These are phyloP conservation scores for Heterotis niloticus DNA, from an alignment of 2,113 vertebrate species.

Conservation along the genomic window DNA sequence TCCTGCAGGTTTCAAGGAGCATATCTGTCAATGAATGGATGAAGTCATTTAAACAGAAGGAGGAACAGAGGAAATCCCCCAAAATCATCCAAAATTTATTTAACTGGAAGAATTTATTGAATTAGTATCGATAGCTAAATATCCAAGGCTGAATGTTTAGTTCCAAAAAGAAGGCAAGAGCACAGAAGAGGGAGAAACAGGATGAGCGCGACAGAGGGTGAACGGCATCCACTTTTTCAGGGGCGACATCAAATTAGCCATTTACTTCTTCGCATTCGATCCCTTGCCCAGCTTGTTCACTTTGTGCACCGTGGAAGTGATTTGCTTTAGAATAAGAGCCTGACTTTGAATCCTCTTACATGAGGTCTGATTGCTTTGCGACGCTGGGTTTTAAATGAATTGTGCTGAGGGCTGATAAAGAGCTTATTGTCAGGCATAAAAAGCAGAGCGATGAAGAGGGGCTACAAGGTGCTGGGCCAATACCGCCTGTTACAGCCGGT, in stretches of 20 bases:
- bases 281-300: constrained; percentile 57
- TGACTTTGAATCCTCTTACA: constrained; percentile 79
- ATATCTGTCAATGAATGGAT: too few species aligned
- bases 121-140: constrained; percentile 39
- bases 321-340: constrained; percentile 75
- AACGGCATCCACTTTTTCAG: constrained; percentile 40
- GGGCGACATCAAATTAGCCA: constrained; percentile 41
- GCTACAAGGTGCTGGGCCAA: constrained; percentile 70
- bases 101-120: too few species aligned
- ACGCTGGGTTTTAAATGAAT: constrained; percentile 76
- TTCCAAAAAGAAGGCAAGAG: constrained; percentile 61
- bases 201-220: constrained; percentile 35
- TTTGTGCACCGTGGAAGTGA: constrained; percentile 68
- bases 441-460: constrained; percentile 73
- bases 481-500: constrained; percentile 70
- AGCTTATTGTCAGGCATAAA: constrained; percentile 77
- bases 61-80: too few species aligned
- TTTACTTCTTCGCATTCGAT: constrained; percentile 52
- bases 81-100: too few species aligned
- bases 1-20: too few species aligned
- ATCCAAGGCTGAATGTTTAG: constrained; percentile 63
- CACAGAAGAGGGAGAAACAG: background rate
- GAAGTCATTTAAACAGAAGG: too few species aligned
- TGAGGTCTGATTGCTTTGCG: constrained; percentile 77
- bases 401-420: constrained; percentile 78